Base-by-base conservation (phyloP, 2,113 vertebrate species). In the Callaeas wilsoni region DNA sequence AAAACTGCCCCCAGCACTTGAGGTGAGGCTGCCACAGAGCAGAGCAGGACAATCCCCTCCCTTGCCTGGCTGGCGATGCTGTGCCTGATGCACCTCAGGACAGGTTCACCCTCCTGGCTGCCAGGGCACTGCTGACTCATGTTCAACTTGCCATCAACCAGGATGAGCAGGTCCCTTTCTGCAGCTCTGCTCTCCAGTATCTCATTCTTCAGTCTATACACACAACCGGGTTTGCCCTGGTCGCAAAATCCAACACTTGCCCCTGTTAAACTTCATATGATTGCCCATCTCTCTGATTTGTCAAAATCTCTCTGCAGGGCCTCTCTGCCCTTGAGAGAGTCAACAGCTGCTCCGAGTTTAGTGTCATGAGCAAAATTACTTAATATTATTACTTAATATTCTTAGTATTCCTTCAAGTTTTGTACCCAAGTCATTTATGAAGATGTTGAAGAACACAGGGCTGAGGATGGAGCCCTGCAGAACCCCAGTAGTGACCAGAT, bases 41-140 rank as follows among this genome's bases (percentile, higher is more conserved):
- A 62, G 56, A 71, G 37, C 5, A 1, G 37, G 13, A 83, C 46
- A 71, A 62, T 62, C 21, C 16, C 32, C 20, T 44, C 26, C 37
- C 27, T 71, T 19, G 16, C 9, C 47, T 0, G 0, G 27, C 56
- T 62, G 26, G 35, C 0, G 1, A 53, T 53, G 32, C 56, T 62
- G 17, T 16, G 4, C 37, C 26, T 44, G 37, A 44, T 37, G 20
- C 8, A 2, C 10, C 16, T 30, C 37, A 41, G 44, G 35, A 22
- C 30, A 69, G 4, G 32, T 15, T 69, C 17, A 4, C 30, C 42
- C 12, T 41, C 9, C 15, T 32, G 21, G 39, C 37, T 62, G 16
- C 46, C 80, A 62, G 67, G 47, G 33, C 80, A 44, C 26, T 62
- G 16, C 16, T 35, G 26, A 1, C 10, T 44, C 33, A 37, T 4